A percentile compares a stretch with the other conserved stretches of the same genome.
These are phyloP conservation scores for Esperia sulphurella DNA, from an alignment of 2,888 invertebrate species.

Conservation along the genomic window DNA sequence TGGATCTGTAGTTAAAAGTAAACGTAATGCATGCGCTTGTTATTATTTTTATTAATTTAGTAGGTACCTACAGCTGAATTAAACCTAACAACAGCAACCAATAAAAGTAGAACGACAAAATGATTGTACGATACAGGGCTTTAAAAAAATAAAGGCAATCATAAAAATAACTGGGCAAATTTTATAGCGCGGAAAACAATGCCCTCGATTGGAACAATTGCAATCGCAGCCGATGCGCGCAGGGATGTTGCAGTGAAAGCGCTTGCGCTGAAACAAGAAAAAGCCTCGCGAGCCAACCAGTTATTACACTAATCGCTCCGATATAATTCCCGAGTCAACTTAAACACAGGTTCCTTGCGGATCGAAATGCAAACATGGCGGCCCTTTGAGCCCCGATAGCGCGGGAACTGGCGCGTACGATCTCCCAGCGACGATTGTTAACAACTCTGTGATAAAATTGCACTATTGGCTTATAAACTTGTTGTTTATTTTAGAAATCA, in stretches of 20 bases:
- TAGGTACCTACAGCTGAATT: constrained; percentile 4
- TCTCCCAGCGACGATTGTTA: constrained; percentile 20
- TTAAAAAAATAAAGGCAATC: constrained; percentile 44
- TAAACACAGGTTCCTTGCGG: constrained; percentile 78
- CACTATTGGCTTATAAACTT: too few relatives aligned
- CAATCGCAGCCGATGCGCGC: constrained; percentile 42
- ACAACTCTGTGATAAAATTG: too few relatives aligned
- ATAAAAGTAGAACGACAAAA: constrained; percentile 33
- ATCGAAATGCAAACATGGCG: constrained; percentile 80
- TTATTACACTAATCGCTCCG: constrained; percentile 79
- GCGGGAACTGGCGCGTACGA: constrained; percentile 53
- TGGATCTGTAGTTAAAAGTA: constrained; percentile 21
- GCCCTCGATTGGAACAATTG: constrained; percentile 62
- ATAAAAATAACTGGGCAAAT: constrained; percentile 53
- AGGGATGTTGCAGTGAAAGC: constrained; percentile 49
- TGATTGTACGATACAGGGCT: constrained; percentile 37
- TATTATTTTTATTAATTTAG: constrained; percentile 33
- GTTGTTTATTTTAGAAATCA: too few relatives aligned
- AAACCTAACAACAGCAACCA: constrained; percentile 18
- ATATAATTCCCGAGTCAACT: constrained; percentile 79
- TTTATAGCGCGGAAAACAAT: constrained; percentile 68
- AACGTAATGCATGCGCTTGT: constrained; percentile 20
- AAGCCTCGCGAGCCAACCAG: constrained; percentile 68
- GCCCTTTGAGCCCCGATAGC: constrained; percentile 65
- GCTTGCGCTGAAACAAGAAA: constrained; percentile 67